Evolutionary conservation across 2,113 vertebrate genomes (phyloP).

Genomic region (Pungitius pungitius): DNA sequence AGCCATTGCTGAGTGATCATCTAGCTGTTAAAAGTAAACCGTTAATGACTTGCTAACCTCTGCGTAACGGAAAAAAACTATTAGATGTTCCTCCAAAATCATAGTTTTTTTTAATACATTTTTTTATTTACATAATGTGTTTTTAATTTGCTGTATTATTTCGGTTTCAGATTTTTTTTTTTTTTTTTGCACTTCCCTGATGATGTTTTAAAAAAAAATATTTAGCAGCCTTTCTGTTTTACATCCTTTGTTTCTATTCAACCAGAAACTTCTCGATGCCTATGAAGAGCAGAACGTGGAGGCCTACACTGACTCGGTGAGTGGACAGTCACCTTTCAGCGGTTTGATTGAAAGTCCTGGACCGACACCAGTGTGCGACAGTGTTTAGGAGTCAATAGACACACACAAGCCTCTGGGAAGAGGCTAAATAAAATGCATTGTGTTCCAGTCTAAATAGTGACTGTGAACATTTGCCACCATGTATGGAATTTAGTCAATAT

Average conservation of each 20-base stretch:
- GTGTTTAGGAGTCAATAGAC: neutral
- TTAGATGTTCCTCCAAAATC: neutral
- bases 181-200: too few relatives aligned
- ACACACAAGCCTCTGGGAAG: neutral
- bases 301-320: constrained; percentile 89
- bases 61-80: neutral
- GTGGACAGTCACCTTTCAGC: constrained; percentile 28
- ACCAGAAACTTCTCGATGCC: constrained; percentile 90
- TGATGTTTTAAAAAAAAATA: too few relatives aligned
- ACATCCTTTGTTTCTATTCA: neutral
- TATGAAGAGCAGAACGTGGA: constrained; percentile 92
- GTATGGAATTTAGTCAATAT: neutral
- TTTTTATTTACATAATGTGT: too few relatives aligned
- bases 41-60: neutral
- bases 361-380: neutral
- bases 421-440: neutral
- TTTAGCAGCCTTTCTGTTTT: neutral
- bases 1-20: neutral
- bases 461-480: neutral
- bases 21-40: too few relatives aligned
- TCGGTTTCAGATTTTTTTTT: too few relatives aligned
- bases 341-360: neutral
- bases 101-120: too few relatives aligned
- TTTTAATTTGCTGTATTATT: too few relatives aligned
- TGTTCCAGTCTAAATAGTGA: neutral